A percentile compares a stretch with the other conserved stretches of the same genome.
Evolutionary conservation across 2,113 vertebrate genomes (phyloP).

Genomic region (Neomonachus schauinslandi): DNA sequence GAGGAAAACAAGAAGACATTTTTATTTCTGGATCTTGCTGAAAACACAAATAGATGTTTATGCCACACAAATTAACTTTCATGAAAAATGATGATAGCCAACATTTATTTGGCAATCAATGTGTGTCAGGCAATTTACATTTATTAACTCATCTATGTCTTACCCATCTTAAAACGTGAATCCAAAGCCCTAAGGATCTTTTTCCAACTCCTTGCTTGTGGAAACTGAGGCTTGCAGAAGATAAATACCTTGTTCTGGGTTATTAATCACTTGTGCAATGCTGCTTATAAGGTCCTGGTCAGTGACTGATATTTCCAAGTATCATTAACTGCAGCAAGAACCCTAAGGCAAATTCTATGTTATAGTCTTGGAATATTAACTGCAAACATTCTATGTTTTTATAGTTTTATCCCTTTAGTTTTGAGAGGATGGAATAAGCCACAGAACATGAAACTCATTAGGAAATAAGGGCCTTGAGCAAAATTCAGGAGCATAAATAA

Average conservation of each 20-base stretch:
- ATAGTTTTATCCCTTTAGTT: conserved; percentile 15
- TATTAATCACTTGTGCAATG: neutral
- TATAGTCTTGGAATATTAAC: conserved; percentile 20
- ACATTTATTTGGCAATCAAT: neutral
- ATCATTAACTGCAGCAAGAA: neutral
- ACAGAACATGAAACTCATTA: conserved; percentile 4
- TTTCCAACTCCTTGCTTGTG: neutral
- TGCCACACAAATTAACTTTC: neutral
- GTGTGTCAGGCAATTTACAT: neutral
- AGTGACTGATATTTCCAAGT: neutral
- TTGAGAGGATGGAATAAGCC: neutral
- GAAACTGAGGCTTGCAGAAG: neutral
- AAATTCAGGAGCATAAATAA: neutral
- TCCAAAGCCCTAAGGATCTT: neutral
- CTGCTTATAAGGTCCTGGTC: neutral
- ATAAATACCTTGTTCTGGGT: neutral
- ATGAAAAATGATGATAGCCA: neutral
- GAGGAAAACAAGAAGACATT: neutral
- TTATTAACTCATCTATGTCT: neutral
- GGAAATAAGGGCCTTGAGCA: neutral
- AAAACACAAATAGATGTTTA: conserved; percentile 4
- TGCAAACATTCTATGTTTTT: neutral
- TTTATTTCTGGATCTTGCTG: neutral
- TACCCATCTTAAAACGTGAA: neutral
- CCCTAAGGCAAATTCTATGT: neutral